Evolutionary conservation across 1,140 invertebrate species (phyloP).

Genomic region (Chlorops oryzae): DNA sequence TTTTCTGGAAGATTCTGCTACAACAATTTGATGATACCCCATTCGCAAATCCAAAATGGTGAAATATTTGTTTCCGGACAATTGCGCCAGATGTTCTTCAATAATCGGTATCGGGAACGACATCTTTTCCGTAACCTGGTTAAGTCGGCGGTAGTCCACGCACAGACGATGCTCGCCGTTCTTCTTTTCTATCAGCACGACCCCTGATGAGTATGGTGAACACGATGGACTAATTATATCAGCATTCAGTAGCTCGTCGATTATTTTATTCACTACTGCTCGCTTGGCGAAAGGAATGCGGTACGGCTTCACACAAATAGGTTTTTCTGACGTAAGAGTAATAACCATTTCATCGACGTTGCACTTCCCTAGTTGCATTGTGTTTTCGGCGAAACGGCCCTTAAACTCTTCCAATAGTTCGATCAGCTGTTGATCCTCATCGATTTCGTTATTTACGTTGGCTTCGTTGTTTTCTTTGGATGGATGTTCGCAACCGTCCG

Average conservation of each 20-base stretch:
- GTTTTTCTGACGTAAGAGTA: neutral
- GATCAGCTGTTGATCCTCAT: too few species aligned
- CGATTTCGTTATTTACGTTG: too few species aligned
- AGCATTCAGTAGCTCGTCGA: neutral
- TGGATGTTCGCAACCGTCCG: too few species aligned
- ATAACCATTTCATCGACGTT: conserved; percentile 3
- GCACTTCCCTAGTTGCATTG: neutral
- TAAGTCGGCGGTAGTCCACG: conserved; percentile 28
- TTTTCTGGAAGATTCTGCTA: conserved; percentile 33
- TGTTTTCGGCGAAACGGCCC: neutral
- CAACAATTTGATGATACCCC: conserved; percentile 52
- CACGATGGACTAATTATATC: neutral
- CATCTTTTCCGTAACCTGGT: conserved; percentile 24
- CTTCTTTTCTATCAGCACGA: conserved; percentile 19
- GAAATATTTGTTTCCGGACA: conserved; percentile 38
- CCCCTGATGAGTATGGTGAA: conserved; percentile 18
- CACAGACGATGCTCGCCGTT: conserved; percentile 15
- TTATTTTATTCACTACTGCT: neutral
- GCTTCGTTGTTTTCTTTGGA: too few species aligned
- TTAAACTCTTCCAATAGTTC: too few species aligned
- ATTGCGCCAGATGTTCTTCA: conserved; percentile 38
- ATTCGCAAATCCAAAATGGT: conserved; percentile 44
- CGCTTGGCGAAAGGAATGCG: conserved; percentile 2
- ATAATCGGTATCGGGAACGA: conserved; percentile 50
- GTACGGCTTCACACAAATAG: conserved; percentile 6